Conservation (phyloP, 2,888 invertebrate species). For the Rhopalosiphum nymphaeae region DNA sequence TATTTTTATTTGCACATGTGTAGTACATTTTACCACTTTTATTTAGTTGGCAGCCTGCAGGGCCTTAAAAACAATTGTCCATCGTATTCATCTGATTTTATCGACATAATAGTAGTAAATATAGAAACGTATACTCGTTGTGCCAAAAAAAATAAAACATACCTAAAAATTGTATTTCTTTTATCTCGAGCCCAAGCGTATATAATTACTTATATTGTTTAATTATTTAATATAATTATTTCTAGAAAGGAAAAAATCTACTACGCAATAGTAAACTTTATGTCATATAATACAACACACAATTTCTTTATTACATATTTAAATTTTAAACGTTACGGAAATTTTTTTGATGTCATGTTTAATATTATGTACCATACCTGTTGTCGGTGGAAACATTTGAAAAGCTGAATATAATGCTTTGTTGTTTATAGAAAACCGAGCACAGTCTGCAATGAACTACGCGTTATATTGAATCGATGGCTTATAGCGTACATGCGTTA, state of each 20-base stretch:
- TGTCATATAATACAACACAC: neutral
- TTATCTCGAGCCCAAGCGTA: neutral
- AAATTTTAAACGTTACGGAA: neutral
- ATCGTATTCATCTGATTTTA: slow-evolving; percentile 14
- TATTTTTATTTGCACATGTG: slow-evolving; percentile 47
- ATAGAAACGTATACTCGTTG: slow-evolving; percentile 33
- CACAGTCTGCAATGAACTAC: neutral
- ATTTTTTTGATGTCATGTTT: neutral
- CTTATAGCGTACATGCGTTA: neutral
- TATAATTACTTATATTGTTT: neutral
- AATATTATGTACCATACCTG: neutral
- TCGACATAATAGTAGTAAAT: slow-evolving; percentile 42
- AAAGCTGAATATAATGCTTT: neutral
- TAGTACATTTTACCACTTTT: neutral
- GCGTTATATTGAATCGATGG: neutral
- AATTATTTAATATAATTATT: neutral
- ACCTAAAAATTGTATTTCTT: neutral
- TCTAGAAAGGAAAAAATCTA: neutral
- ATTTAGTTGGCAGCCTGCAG: slow-evolving; percentile 35
- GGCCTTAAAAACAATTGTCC: slow-evolving; percentile 5
- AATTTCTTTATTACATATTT: neutral
- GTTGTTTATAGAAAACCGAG: neutral
- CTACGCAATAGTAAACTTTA: neutral
- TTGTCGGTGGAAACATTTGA: neutral
- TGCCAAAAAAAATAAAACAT: slow-evolving; percentile 1